Evolutionary conservation across 2,888 invertebrate genomes (phyloP).

Genomic region (Stramonita haemastoma): DNA sequence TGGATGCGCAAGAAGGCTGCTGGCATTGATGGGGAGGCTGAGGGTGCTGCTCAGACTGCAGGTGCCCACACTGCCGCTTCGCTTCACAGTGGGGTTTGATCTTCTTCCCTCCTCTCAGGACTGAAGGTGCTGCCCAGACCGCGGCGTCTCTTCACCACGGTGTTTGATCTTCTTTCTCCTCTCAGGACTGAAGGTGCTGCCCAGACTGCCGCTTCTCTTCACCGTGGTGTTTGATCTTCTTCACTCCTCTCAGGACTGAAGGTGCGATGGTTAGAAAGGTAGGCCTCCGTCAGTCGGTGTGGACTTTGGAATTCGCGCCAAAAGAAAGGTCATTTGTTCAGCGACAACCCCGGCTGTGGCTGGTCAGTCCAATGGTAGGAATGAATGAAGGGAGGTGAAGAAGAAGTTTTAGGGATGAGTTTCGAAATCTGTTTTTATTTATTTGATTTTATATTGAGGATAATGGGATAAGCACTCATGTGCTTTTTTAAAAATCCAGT

Average conservation of each 20-base stretch:
- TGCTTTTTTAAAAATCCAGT: no score
- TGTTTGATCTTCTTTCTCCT: background rate
- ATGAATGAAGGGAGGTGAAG: no score
- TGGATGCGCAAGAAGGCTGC: conserved; percentile 5
- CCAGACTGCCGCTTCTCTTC: background rate
- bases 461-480: no score
- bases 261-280: no score
- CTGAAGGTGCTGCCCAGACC: background rate
- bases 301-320: no score
- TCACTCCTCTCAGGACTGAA: background rate
- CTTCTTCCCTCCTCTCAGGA: background rate
- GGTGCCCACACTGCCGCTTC: background rate
- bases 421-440: no score
- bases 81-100: background rate
- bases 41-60: background rate
- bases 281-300: no score
- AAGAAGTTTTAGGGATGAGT: no score
- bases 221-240: background rate
- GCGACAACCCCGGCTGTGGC: no score
- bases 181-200: background rate
- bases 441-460: no score
- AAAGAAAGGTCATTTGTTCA: no score
- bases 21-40: background rate
- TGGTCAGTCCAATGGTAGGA: no score
- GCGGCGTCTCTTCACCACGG: background rate